Conservation (phyloP, 1,140 invertebrate genomes). For the Lasaia peninsularis region DNA sequence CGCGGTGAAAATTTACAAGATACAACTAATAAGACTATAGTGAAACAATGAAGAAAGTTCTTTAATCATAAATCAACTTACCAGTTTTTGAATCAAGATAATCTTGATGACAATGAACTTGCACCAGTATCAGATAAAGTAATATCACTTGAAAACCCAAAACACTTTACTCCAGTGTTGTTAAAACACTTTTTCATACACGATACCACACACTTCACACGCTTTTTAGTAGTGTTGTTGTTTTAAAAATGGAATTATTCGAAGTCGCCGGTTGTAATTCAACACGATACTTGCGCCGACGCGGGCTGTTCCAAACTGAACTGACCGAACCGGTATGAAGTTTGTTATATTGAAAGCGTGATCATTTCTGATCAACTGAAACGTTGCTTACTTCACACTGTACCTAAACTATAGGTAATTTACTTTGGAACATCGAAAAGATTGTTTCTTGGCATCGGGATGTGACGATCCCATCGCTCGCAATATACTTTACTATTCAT, state of each 20-base stretch:
- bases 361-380: conserved; percentile 36
- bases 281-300: conserved; percentile 49
- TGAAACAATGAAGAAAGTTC: conserved; percentile 47
- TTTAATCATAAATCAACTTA: conserved; percentile 47
- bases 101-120: conserved; percentile 58
- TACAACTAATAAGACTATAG: conserved; percentile 6
- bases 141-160: conserved; percentile 41
- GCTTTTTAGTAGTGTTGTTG: conserved; percentile 23
- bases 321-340: conserved; percentile 69
- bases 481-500: too few species aligned
- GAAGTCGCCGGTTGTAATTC: conserved; percentile 35
- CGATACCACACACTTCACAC: conserved; percentile 12
- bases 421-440: too few species aligned
- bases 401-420: conserved; percentile 18
- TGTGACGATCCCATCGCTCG: too few species aligned
- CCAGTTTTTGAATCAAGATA: conserved; percentile 56
- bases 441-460: too few species aligned
- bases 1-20: conserved; percentile 1
- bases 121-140: conserved; percentile 43
- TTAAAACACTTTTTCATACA: conserved; percentile 8
- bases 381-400: conserved; percentile 39
- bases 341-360: conserved; percentile 36
- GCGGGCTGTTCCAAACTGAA: conserved; percentile 57
- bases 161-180: conserved; percentile 26
- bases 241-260: conserved; percentile 40